Conservation (phyloP, 2,888 invertebrate genomes). For the Selenia dentaria region DNA sequence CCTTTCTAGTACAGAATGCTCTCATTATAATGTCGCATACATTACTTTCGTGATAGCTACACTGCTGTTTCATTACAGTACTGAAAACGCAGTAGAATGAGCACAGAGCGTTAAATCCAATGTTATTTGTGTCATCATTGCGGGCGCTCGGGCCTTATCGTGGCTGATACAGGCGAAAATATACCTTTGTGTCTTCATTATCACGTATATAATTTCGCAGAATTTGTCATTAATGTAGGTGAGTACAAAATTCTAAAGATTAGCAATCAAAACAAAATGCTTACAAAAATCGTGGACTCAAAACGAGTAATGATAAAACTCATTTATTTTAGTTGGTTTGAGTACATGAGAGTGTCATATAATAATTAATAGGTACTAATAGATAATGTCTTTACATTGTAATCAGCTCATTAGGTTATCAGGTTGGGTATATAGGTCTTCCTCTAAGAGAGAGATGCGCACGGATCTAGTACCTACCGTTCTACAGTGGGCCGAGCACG, state of each 20-base stretch:
- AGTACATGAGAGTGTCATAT: too few relatives aligned
- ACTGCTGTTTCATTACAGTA: background rate
- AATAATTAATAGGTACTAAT: too few relatives aligned
- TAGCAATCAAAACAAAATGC: constrained; percentile 1
- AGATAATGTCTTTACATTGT: too few relatives aligned
- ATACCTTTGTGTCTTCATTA: constrained; percentile 34
- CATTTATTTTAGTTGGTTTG: too few relatives aligned
- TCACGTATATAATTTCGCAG: constrained; percentile 29
- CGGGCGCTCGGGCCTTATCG: constrained; percentile 1
- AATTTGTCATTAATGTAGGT: constrained; percentile 11
- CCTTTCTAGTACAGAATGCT: too few relatives aligned
- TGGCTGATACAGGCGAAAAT: constrained; percentile 7
- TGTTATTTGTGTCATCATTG: constrained; percentile 3
- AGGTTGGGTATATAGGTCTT: too few relatives aligned
- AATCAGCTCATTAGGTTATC: too few relatives aligned
- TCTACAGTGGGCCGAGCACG: too few relatives aligned
- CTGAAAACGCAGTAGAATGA: background rate
- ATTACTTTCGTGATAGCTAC: background rate
- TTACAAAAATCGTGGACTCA: too few relatives aligned
- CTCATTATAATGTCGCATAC: background rate
- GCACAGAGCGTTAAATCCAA: background rate
- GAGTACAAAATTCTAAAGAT: background rate
- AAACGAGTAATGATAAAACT: too few relatives aligned
- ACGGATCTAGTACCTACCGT: too few relatives aligned
- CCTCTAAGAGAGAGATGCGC: too few relatives aligned